phyloP scores from a whole-genome alignment of 2,888 invertebrate species.

The Orthosia incerta region DNA sequence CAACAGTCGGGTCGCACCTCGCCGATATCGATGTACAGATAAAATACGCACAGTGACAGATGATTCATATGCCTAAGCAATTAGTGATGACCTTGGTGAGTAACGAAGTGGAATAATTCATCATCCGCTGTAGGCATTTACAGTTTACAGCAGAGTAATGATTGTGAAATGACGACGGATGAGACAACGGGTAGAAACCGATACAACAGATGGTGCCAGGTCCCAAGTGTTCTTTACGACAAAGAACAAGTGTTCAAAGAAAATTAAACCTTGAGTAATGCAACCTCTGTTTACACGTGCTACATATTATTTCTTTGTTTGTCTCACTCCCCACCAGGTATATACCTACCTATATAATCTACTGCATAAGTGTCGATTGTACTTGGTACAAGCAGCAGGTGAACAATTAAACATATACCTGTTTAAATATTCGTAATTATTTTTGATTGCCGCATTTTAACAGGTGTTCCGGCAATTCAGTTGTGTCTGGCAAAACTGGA shows the following conservation, averaged over 20 bases:
- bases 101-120: conserved; percentile 62
- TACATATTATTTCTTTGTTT: conserved; percentile 45
- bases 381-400: conserved; percentile 27
- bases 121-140: conserved; percentile 51
- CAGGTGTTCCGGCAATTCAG: conserved; percentile 44
- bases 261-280: conserved; percentile 34
- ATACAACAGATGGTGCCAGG: conserved; percentile 25
- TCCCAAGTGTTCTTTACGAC: conserved; percentile 8
- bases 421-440: conserved; percentile 47
- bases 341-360: conserved; percentile 7
- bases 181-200: conserved; percentile 12
- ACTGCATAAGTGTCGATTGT: conserved; percentile 39
- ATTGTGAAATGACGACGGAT: conserved; percentile 44
- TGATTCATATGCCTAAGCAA: conserved; percentile 65
- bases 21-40: conserved; percentile 54
- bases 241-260: conserved; percentile 38
- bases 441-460: conserved; percentile 53
- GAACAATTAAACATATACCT: conserved; percentile 49
- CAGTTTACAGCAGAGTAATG: conserved; percentile 42
- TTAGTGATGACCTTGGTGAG: conserved; percentile 64
- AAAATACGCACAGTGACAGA: conserved; percentile 57
- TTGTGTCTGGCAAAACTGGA: conserved; percentile 40
- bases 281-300: conserved; percentile 53
- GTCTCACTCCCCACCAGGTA: neutral
- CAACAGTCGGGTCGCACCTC: conserved; percentile 59